Evolutionary conservation across 1,140 invertebrate species (phyloP), one percentile per base, ranked within the genome.

Genomic region (Saccostrea cuccullata): DNA sequence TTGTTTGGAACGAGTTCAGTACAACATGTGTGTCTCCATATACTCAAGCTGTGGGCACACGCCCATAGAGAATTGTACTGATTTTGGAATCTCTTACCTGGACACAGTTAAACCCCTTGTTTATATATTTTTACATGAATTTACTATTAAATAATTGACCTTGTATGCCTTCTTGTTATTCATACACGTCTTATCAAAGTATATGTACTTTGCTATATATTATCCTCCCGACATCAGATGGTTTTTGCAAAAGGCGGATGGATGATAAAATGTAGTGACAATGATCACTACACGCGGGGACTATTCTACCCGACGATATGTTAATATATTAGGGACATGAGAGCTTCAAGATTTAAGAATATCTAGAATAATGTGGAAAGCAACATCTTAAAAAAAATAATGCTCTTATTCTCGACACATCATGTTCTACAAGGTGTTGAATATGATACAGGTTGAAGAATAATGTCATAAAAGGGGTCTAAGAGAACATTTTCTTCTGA

Each of bases 21-120:
- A 88, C 90, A 56, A 90, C 90, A n/a, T 91, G 91, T 73, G 85
- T 86, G 17, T 91, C 91, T 1, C 86, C 90, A 15, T 92, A 87
- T 30, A 47, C 15, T 36, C 30, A 55, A 60, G 58, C 47, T 85
- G 55, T 64, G 0, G 84, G 47, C n/a, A 60, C 55, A 15, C n/a
- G 9, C 70, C 23, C 30, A 15, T 77, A 77, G 26, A 77, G 26
- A 12, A 30, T 30, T 77, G 70, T 77, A 4, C 26, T 0, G 58
- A 6, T 6, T 64, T 64, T 20, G 58, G 70, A 77, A 77, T 77
- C 70, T 77, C 70, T 77, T 15, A 77, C 23, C 23, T 36, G 26
- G 26, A 36, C 26, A 30, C 30, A 30, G 23, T 36, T 36, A 36
- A 77, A 13, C 26, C 15, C 26, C 30, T 13, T 15, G 4, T 30